These are phyloP conservation scores for Mus caroli DNA, from an alignment of 2,797 vertebrate species.

Conservation along the genomic window DNA sequence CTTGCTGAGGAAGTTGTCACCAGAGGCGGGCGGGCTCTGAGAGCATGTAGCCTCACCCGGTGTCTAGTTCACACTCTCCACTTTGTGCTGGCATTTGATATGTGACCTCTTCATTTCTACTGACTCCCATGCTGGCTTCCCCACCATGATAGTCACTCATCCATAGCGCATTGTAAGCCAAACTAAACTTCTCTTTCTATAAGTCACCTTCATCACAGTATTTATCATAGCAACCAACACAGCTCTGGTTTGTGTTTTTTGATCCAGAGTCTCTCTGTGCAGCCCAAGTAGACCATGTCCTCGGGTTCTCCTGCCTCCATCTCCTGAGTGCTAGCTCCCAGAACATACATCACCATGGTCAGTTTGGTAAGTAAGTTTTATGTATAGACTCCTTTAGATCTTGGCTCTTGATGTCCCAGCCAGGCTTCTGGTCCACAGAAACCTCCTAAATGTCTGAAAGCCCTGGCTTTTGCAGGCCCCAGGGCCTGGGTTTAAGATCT, in stretches of 20 bases:
- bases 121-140: not conserved
- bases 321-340: not conserved
- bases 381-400: not conserved
- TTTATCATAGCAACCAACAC: not conserved
- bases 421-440: not conserved
- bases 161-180: not conserved
- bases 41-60: accelerated
- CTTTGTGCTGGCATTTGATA: not conserved
- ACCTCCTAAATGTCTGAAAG: not conserved
- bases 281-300: not conserved
- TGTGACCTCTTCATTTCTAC: not conserved
- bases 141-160: not conserved
- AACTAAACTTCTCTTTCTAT: not conserved
- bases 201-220: not conserved
- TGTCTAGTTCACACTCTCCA: not conserved
- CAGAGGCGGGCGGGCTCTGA: not conserved
- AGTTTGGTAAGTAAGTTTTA: not conserved
- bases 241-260: not conserved
- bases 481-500: not conserved
- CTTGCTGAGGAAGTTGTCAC: not conserved
- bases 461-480: not conserved
- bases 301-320: not conserved
- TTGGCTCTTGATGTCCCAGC: not conserved
- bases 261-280: not conserved
- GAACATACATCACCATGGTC: too few species aligned